A percentile compares a stretch with the other conserved stretches of the same genome.
phyloP scores from a whole-genome alignment of 2,797 vertebrate genomes.

The Anas capensis region DNA sequence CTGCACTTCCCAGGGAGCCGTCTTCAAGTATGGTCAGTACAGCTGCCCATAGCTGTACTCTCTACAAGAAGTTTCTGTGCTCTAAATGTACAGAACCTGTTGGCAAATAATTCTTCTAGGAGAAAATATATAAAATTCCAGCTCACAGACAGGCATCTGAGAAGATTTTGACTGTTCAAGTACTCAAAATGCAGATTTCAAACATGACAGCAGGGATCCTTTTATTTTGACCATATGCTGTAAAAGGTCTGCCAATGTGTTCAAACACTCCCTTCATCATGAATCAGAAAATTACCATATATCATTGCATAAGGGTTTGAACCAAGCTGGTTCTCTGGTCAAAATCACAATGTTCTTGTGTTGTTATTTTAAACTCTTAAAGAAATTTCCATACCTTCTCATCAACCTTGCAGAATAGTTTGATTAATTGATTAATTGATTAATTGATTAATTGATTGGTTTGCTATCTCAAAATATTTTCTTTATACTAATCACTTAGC shows the following conservation, averaged over 20 bases:
- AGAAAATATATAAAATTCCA: neutral
- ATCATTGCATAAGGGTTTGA: neutral
- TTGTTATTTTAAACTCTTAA: neutral
- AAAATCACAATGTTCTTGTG: neutral
- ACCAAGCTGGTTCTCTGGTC: neutral
- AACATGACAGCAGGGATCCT: neutral
- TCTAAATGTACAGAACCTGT: neutral
- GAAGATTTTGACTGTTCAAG: neutral
- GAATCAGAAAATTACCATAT: neutral
- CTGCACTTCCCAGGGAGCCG: constrained; percentile 2
- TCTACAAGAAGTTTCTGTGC: neutral
- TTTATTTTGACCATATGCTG: constrained; percentile 32
- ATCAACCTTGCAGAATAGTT: neutral
- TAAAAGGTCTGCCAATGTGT: neutral
- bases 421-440: constrained; percentile 14
- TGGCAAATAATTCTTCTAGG: constrained; percentile 17
- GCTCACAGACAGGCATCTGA: neutral
- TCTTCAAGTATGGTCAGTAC: neutral
- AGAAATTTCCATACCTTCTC: neutral
- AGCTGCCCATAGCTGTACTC: constrained; percentile 2
- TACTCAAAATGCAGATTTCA: constrained; percentile 46
- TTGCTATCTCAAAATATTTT: neutral
- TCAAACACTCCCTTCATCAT: neutral
- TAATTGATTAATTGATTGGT: neutral
- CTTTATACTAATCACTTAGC: neutral